Percentiles rank a stretch among this genome's conserved stretches.
Evolutionary conservation across 2,113 vertebrate genomes (phyloP).

Genomic region (Chaetodon trifascialis): DNA sequence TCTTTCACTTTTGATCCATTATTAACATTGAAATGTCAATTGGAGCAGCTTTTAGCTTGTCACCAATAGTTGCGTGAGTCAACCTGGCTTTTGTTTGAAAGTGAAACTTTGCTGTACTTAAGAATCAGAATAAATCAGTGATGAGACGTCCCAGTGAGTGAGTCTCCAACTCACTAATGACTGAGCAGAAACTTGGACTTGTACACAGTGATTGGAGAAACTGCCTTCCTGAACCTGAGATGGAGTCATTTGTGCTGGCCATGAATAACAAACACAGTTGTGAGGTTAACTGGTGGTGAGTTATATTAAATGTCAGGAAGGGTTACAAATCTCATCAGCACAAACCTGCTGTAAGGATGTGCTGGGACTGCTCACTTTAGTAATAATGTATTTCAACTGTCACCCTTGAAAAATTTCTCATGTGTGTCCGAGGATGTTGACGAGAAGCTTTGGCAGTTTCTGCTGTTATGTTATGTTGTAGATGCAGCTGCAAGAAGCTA

Average conservation of each 20-base stretch:
- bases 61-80: neutral
- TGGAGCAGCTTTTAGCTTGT: neutral
- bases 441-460: conserved; percentile 22
- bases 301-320: conserved; percentile 30
- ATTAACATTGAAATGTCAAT: neutral
- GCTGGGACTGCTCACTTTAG: conserved; percentile 9
- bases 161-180: neutral
- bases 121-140: neutral
- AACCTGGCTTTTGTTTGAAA: neutral
- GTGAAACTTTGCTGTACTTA: neutral
- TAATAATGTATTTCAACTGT: conserved; percentile 44
- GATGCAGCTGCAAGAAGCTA: conserved; percentile 52
- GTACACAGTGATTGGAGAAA: neutral
- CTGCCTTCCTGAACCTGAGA: neutral
- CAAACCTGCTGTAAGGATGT: conserved; percentile 24
- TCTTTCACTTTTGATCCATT: neutral
- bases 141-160: neutral
- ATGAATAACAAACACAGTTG: conserved; percentile 25
- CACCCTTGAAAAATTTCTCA: conserved; percentile 1
- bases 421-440: conserved; percentile 19
- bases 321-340: neutral
- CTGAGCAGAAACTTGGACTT: neutral
- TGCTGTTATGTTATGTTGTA: conserved; percentile 17
- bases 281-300: conserved; percentile 38
- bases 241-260: conserved; percentile 8